A percentile compares a stretch with the other conserved stretches of the same genome.
These are phyloP conservation scores for Apamea monoglypha DNA, from an alignment of 2,888 invertebrate species.

Conservation along the genomic window DNA sequence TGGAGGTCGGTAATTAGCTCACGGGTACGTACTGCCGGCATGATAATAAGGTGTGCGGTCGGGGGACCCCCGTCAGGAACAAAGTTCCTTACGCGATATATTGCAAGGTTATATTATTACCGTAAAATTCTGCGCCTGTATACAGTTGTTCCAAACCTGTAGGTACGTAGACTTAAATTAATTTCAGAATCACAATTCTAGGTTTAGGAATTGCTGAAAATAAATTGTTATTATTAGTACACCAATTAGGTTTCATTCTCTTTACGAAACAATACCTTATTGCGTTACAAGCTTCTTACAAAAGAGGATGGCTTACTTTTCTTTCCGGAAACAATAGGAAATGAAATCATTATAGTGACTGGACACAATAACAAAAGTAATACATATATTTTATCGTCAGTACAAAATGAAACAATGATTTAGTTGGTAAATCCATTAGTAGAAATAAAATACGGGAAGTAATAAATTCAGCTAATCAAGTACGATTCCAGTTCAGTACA, in stretches of 20 bases:
- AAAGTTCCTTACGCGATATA: background rate
- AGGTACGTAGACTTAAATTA: background rate
- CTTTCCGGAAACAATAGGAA: background rate
- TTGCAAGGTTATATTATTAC: background rate
- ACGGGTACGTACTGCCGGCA: background rate
- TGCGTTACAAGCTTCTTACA: background rate
- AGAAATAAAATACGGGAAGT: background rate
- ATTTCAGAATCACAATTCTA: background rate
- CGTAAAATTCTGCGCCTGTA: background rate
- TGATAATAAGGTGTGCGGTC: no score
- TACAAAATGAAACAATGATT: background rate
- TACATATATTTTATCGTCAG: background rate
- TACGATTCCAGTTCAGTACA: constrained; percentile 4
- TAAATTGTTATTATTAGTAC: background rate
- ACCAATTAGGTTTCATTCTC: background rate
- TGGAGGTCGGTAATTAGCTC: background rate
- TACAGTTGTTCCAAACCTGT: background rate
- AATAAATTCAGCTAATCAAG: constrained; percentile 18
- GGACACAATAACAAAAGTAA: constrained; percentile 9
- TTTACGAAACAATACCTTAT: background rate
- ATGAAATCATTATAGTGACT: background rate
- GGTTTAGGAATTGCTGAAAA: background rate
- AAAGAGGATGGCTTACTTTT: background rate
- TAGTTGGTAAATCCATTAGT: background rate
- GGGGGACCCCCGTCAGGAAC: no score